Conservation (phyloP, 2,888 invertebrate species). For the Chirona hameri region DNA sequence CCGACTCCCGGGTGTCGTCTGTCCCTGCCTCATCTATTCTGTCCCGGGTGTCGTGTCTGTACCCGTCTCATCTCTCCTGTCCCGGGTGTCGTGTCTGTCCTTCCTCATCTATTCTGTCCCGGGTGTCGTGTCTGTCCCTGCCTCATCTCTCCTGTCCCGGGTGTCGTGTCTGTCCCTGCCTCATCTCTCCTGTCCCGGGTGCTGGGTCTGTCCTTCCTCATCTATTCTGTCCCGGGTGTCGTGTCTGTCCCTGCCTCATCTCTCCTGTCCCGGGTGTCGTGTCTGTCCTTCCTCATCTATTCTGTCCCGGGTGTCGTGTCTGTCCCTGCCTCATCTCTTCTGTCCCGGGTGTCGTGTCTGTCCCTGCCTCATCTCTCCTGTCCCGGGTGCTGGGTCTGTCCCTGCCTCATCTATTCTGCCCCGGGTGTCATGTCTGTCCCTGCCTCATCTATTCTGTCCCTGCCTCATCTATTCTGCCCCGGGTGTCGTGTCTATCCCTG, state of each 20-base stretch:
- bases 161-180: slow-evolving; percentile 49
- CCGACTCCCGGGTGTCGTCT: slow-evolving; percentile 53
- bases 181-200: slow-evolving; percentile 56
- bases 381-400: slow-evolving; percentile 50
- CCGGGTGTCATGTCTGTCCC: slow-evolving; percentile 49
- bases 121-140: slow-evolving; percentile 49
- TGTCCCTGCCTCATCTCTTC: slow-evolving; percentile 56
- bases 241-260: slow-evolving; percentile 51
- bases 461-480: no score
- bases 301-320: slow-evolving; percentile 53
- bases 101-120: slow-evolving; percentile 51
- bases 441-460: slow-evolving; percentile 53
- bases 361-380: slow-evolving; percentile 54
- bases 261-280: slow-evolving; percentile 55
- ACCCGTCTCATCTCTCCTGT: slow-evolving; percentile 55
- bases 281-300: slow-evolving; percentile 56
- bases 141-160: slow-evolving; percentile 56
- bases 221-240: slow-evolving; percentile 50
- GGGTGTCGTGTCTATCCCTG: slow-evolving; percentile 49
- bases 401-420: slow-evolving; percentile 51
- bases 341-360: slow-evolving; percentile 51
- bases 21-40: slow-evolving; percentile 49
- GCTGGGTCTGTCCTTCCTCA: slow-evolving; percentile 50
- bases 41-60: slow-evolving; percentile 51
- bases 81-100: slow-evolving; percentile 50